Base-by-base conservation (phyloP, 2,113 vertebrate species). In the Phaethon lepturus region DNA sequence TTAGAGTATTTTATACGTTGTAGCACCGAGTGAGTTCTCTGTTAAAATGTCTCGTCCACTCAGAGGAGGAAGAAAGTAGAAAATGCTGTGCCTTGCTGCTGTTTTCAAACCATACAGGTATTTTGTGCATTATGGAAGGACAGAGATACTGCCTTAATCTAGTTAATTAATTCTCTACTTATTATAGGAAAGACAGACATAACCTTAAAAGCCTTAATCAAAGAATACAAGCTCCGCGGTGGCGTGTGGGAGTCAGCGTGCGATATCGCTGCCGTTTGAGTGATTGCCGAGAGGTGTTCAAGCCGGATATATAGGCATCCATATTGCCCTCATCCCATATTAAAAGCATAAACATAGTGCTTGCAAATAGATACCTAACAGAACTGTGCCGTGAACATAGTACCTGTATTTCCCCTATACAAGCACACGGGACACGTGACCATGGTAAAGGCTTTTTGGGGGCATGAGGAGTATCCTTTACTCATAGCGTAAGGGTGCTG, bases 301-400 rank as follows among this genome's bases (percentile, higher is more conserved):
- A 12, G 28, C 25, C 52, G 22, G 29, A 22, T 45, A 6, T 2
- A 10, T 7, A 2, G 42, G 10, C 25, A 10, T 49, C 60, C 47
- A 7, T 35, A 0, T 35, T 60, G 64, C 56, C 86, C 42, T 45
- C 24, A 19, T 7, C 24, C 24, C 23, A 0, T 9, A 5, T 7
- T 16, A 11, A 44, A 74, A 40, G 53, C 47, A 75, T 25, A 31
- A 55, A 33, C 5, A 3, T 6, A 3, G 8, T 10, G 1, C 52
- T 62, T 77, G 49, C 38, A 42, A 17, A 11, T 7, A 42, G 63
- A 18, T 55, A 12, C 38, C n/a, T 7, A 42, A 10, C 82, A 68
- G 64, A 53, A 5, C 16, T 11, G 17, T 13, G 42, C 56, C 56
- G 24, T 22, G 56, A 50, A 0, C 17, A 6, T 13, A 4, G 29